Base-by-base conservation (phyloP, 2,113 vertebrate genomes). In the Tragelaphus strepsiceros region DNA sequence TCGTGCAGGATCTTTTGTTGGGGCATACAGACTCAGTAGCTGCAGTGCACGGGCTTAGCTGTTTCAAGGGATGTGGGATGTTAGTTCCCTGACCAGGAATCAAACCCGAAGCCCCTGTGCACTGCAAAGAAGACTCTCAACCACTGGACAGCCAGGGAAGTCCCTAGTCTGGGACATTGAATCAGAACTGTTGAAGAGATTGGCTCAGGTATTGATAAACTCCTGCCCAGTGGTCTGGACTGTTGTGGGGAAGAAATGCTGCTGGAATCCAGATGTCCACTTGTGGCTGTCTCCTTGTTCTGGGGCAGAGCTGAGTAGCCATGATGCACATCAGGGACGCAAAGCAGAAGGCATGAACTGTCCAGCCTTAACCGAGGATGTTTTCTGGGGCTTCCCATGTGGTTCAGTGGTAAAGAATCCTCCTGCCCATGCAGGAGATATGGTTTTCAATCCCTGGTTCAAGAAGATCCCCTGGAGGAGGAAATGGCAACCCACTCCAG, bases 221-320 rank as follows among this genome's bases (percentile, higher is more conserved):
- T 1, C 22, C 1, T 1, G 21, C n/a, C 56, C 26, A 4, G 21
- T 16, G 71, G 80, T 3, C 3, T 6, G 16, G 0, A 8, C 26
- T 2, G 32, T 2, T 30, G 11, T 2, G 15, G 13, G 21, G 11
- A 19, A 4, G 15, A 30, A 39, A 1, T 2, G 30, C 7, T 2
- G 1, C 7, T 0, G 56, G 32, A 24, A 22, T 3, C 59, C 15
- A 5, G 51, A 4, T 3, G 7, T 2, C 14, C n/a, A 1, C 0
- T 4, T 1, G 0, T 0, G 10, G 30, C 19, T 3, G 22, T 13
- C 8, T 53, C 28, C 46, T 3, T 0, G 26, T 11, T 0, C 0
- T 5, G 2, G 0, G 10, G 84, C 26, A 17, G 16, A 14, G 43
- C 8, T 3, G 22, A 0, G 39, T 0, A 28, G 58, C 1, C 0